Evolutionary conservation across 2,888 invertebrate species (phyloP).

Genomic region (Tenthredo mesomela): DNA sequence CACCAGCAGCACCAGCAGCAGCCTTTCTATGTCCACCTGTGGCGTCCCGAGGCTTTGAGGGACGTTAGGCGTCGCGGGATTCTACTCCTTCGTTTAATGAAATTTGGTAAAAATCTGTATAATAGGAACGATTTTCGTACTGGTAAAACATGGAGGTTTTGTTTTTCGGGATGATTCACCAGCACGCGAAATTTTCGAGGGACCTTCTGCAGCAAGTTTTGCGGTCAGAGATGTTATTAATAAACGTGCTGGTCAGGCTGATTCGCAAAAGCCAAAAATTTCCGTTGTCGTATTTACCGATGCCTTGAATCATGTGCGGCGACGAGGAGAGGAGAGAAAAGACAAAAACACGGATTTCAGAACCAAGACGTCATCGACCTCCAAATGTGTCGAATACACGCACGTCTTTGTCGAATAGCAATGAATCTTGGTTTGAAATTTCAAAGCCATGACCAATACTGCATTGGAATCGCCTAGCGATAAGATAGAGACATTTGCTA

Average conservation of each 20-base stretch:
- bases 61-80: neutral
- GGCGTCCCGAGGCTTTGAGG: neutral
- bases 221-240: neutral
- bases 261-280: neutral
- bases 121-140: neutral
- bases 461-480: neutral
- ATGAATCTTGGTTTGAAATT: neutral
- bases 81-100: neutral
- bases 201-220: neutral
- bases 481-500: neutral
- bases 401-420: neutral
- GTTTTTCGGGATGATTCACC: neutral
- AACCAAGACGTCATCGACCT: neutral
- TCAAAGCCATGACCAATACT: neutral
- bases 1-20: conserved; percentile 30
- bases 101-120: neutral
- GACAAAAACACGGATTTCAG: too few species aligned
- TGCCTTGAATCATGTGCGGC: neutral
- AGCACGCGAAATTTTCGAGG: neutral
- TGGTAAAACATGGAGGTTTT: neutral
- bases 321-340: neutral
- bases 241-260: neutral
- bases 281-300: neutral
- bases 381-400: neutral
- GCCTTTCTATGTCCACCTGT: conserved; percentile 40